Base-by-base conservation (phyloP, 2,797 vertebrate genomes). In the Anguilla megastoma region DNA sequence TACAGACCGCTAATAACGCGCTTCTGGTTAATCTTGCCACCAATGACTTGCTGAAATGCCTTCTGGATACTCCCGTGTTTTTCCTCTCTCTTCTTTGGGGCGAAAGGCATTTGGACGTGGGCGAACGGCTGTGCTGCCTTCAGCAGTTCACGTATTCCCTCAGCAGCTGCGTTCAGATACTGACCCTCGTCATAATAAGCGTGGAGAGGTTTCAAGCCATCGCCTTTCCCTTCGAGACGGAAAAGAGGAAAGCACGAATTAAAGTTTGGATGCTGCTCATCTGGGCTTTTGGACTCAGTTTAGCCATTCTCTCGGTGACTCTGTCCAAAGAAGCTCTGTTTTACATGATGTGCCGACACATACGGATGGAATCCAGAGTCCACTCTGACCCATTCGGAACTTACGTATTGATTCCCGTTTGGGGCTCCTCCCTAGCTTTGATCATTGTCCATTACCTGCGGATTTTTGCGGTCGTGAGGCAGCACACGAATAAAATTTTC, bases 161-260 rank as follows among this genome's bases (percentile, higher is more conserved):
- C 86, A 94, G 94, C 90, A 93, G 94, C 91, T 93, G 93, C 6
- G 93, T 93, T 16, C 95, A 96, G 91, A 91, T 95, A 86, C 92
- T 95, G 58, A 95, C 92, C 1, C 91, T 95, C 89, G 93, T 94
- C 89, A 84, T 94, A 90, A 95, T 95, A 88, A 94, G 94, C 76
- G 92, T 93, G 88, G 94, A 95, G 87, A 91, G 93, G 54, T 95
- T 92, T 90, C 94, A 93, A 8, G 92, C 94, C 80, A 91, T 94
- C 63, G 90, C 93, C 0, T 93, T 94, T 54, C 95, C 94, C 0
- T 95, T 95, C 60, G 92, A 92, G 6, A 90, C 90, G 0, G 89
- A 93, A 18, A 88, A 89, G 16, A 91, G 89, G 60, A 95, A 76
- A 27, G 54, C 86, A 0, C 87, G 93, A 74, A 91, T 93, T 7